phyloP scores from a whole-genome alignment of 1,140 invertebrate genomes.

The Pogonomyrmex californicus region DNA sequence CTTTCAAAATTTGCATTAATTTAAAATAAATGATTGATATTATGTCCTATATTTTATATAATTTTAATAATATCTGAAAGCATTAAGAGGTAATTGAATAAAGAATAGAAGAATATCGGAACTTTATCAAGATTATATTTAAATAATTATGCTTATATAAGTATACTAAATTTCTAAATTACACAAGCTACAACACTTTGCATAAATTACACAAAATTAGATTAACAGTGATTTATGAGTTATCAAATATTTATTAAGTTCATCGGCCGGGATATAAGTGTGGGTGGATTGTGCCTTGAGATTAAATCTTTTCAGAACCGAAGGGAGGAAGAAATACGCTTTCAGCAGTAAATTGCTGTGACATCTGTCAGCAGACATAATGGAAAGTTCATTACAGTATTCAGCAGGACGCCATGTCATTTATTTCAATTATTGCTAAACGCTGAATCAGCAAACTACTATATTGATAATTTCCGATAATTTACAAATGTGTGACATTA shows the following conservation, averaged over 20 bases:
- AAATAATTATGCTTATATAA: background rate
- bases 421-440: constrained; percentile 80
- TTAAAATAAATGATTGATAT: background rate
- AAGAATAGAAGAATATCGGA: background rate
- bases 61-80: background rate
- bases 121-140: background rate
- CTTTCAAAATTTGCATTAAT: background rate
- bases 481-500: constrained; percentile 67
- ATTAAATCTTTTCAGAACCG: constrained; percentile 68
- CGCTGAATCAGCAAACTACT: constrained; percentile 70
- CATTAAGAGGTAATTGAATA: background rate
- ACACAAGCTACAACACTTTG: background rate
- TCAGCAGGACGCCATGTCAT: constrained; percentile 67
- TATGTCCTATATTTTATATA: background rate
- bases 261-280: background rate
- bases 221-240: constrained; percentile 23
- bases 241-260: constrained; percentile 44
- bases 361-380: constrained; percentile 76
- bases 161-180: constrained; percentile 9
- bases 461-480: constrained; percentile 53
- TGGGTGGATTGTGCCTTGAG: constrained; percentile 12
- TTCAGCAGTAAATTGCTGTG: constrained; percentile 66
- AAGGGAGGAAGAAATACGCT: constrained; percentile 58
- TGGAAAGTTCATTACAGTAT: constrained; percentile 76
- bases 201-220: constrained; percentile 35